Evolutionary conservation across 2,888 invertebrate species (phyloP), one percentile per base, ranked within the genome.

Genomic region (Nasonia oneida): DNA sequence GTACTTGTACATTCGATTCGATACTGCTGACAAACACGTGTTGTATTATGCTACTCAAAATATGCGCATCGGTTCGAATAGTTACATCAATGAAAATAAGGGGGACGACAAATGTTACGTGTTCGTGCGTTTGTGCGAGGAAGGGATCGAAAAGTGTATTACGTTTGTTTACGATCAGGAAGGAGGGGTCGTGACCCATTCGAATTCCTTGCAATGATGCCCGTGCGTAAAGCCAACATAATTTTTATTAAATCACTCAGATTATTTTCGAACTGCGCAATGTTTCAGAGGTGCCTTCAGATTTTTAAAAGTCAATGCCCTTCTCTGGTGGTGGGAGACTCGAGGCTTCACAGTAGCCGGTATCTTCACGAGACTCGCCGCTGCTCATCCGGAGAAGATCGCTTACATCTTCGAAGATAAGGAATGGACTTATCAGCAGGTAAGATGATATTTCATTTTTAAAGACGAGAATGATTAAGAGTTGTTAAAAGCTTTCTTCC

Each of bases 391-490:
- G 0, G 95, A 98, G 87, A 98, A 98, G 93, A 94, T 96, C 2
- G 97, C 97, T 88, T 97, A 98, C 90, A 94, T 98, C 47, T 96
- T 96, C 90, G 97, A 98, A 92, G 96, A 97, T 87, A 96, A 96
- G 93, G 95, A 95, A 89, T 98, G 97, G 97, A 97, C 97, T 0
- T 98, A 97, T 93, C 94, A 95, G 89, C 96, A 98, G 95, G 96
- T 98, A 83, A n/a, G 1, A 42, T 33, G 18, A 2, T 74, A 2
- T 57, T 70, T 53, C 15, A n/a, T 70, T 70, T 50, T 39, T 15
- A 18, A 33, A 42, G 50, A n/a, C 18, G 33, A 53, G 57, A 33
- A 15, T 18, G 57, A 57, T 76, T 18, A 53, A 23, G 23, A 23
- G 23, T 23, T 23, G 37, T 33, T 37, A 70, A 23, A 14, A 14